A percentile compares a stretch with the other conserved stretches of the same genome.
These are phyloP conservation scores for Hippasteria phrygiana DNA, from an alignment of 53 echinoderm and acorn worm species.

Conservation along the genomic window DNA sequence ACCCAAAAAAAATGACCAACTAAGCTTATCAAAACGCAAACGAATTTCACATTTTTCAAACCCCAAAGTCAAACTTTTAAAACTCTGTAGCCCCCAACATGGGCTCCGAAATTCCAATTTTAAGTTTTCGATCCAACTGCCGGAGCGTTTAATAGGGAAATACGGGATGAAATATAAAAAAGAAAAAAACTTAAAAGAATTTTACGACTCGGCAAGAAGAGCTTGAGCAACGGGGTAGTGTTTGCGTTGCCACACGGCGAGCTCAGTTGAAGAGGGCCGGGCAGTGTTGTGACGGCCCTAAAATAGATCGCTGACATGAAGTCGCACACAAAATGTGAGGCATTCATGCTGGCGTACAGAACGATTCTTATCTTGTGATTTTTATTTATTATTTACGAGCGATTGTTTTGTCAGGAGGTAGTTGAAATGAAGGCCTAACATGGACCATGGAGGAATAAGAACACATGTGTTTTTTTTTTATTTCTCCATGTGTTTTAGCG, in stretches of 20 bases:
- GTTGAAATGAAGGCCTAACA: constrained; percentile 41
- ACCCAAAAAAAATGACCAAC: not conserved
- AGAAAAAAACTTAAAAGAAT: not conserved
- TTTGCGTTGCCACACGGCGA: constrained; percentile 62
- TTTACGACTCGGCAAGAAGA: constrained; percentile 37
- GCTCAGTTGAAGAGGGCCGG: not conserved
- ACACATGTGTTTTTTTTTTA: too few species aligned
- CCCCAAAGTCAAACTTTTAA: not conserved
- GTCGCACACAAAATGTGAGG: not conserved
- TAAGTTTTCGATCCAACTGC: not conserved
- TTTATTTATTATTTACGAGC: constrained; percentile 39
- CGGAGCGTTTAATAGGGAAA: not conserved
- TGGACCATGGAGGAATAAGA: too few species aligned
- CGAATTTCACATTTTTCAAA: constrained; percentile 26
- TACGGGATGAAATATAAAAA: not conserved
- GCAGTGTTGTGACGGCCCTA: constrained; percentile 47
- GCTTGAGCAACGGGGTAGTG: constrained; percentile 48
- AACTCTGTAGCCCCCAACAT: not conserved
- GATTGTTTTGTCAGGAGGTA: constrained; percentile 35
- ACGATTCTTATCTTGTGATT: constrained; percentile 25
- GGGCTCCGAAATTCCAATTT: not conserved
- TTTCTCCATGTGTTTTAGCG: too few species aligned
- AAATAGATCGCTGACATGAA: constrained; percentile 41
- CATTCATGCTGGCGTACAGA: constrained; percentile 15
- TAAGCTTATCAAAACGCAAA: constrained; percentile 50